Percentiles rank a stretch among this genome's conserved stretches.
Evolutionary conservation across 1,140 invertebrate genomes (phyloP).

Genomic region (Microplitis mediator): DNA sequence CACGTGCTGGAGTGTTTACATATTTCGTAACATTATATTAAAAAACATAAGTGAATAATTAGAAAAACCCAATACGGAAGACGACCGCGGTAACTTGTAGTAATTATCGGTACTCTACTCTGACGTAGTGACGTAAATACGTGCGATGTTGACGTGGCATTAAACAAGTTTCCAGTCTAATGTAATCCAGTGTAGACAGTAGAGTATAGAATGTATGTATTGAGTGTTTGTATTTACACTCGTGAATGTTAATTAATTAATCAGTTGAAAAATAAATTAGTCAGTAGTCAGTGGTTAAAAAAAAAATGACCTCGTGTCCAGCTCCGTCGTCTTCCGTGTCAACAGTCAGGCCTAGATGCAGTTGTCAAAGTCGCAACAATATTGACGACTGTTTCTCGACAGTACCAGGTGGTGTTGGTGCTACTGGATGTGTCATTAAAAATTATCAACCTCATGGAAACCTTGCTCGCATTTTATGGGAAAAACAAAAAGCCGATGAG

Average conservation of each 20-base stretch:
- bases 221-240: no score
- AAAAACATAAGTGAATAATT: not conserved
- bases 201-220: no score
- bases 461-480: conserved; percentile 71
- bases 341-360: conserved; percentile 37
- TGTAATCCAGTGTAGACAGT: no score
- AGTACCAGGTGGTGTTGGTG: conserved; percentile 18
- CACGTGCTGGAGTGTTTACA: conserved; percentile 53
- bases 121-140: no score
- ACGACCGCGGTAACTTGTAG: not conserved
- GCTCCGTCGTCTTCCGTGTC: not conserved
- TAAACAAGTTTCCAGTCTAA: no score
- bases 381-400: not conserved
- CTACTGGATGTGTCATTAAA: conserved; percentile 33
- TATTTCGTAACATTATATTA: conserved; percentile 9
- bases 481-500: conserved; percentile 72
- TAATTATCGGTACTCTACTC: no score
- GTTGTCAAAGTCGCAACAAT: conserved; percentile 32
- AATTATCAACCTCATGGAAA: conserved; percentile 67
- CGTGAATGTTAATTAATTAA: not conserved
- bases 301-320: conserved; percentile 14
- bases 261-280: not conserved
- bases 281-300: not conserved
- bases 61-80: no score
- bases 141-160: no score